Base-by-base conservation (phyloP, 2,113 vertebrate species). In the Paramormyrops kingsleyae region DNA sequence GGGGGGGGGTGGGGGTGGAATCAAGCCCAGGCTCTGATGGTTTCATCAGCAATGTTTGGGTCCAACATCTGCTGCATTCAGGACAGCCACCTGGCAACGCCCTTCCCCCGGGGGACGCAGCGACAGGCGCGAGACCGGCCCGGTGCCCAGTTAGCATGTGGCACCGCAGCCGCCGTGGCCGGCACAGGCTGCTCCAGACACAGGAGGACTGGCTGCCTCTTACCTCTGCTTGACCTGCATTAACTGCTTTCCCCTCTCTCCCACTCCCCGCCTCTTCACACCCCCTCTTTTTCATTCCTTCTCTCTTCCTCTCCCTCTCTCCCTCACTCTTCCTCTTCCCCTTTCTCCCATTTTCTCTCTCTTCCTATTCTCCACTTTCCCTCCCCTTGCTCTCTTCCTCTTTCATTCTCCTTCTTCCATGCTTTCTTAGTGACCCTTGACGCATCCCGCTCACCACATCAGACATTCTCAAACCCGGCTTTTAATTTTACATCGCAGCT, bases 11-110 rank as follows among this genome's bases (percentile, higher is more conserved):
- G 35, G 50, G 80, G 49, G 86, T 27, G 70, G 49, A 87, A 88
- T 24, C 27, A 62, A 56, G 53, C 87, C 87, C 39, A 62, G 31
- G 42, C 53, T 88, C 77, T 59, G 39, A 87, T 62, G 83, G 87
- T 47, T 90, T 90, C 87, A 66, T 88, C 87, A 56, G 56, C 87
- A 83, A 31, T 84, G 80, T 90, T 90, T 88, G 80, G 87, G 74
- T 62, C n/a, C 77, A 83, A 84, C 87, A 90, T 90, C 89, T 90
- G 89, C 70, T 90, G 89, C 31, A 47, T 86, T 44, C 35, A 83
- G 86, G 86, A 90, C 87, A 24, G 87, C 90, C 90, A 90, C 90
- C 90, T 90, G 90, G 87, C 90, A 39, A 10, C 85, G 87, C 56
- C 24, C 35, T 13, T 4, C 5, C 52, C 70, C 50, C n/a, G 13